A percentile compares a stretch with the other conserved stretches of the same genome.
phyloP scores from a whole-genome alignment of 2,113 vertebrate species.

The Ranitomeya variabilis region DNA sequence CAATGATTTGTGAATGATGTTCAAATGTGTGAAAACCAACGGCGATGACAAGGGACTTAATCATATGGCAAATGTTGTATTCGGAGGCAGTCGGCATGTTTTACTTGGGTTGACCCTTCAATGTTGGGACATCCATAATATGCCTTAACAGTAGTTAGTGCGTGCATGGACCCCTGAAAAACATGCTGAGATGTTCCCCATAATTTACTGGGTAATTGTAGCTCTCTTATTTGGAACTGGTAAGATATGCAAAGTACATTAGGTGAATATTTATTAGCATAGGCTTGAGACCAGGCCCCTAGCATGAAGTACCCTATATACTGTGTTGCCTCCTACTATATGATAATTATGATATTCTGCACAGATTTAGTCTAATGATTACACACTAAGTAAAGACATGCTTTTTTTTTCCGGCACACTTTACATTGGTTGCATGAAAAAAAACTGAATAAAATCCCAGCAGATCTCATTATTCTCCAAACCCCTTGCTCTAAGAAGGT shows the following conservation, averaged over 20 bases:
- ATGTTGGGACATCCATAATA: not conserved
- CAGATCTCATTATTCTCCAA: slow-evolving; percentile 54
- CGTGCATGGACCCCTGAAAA: not conserved
- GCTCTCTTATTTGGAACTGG: no score
- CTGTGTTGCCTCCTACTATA: not conserved
- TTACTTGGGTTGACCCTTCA: not conserved
- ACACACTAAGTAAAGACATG: not conserved
- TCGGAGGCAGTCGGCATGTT: not conserved
- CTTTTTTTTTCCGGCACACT: not conserved
- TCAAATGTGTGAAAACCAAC: not conserved
- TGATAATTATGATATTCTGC: not conserved
- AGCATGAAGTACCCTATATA: no score
- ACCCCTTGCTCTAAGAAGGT: slow-evolving; percentile 12
- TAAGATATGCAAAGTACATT: not conserved
- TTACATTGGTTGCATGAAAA: slow-evolving; percentile 55
- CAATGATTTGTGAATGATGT: slow-evolving; percentile 7
- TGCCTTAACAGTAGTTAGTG: not conserved
- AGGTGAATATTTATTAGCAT: not conserved
- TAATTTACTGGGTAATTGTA: not conserved
- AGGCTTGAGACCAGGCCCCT: not conserved
- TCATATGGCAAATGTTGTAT: not conserved
- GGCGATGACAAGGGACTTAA: not conserved
- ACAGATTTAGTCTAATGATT: not conserved
- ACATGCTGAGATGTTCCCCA: not conserved
- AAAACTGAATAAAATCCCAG: slow-evolving; percentile 48